Evolutionary conservation across 2,888 invertebrate genomes (phyloP).

Genomic region (Trissolcus brochymenae): DNA sequence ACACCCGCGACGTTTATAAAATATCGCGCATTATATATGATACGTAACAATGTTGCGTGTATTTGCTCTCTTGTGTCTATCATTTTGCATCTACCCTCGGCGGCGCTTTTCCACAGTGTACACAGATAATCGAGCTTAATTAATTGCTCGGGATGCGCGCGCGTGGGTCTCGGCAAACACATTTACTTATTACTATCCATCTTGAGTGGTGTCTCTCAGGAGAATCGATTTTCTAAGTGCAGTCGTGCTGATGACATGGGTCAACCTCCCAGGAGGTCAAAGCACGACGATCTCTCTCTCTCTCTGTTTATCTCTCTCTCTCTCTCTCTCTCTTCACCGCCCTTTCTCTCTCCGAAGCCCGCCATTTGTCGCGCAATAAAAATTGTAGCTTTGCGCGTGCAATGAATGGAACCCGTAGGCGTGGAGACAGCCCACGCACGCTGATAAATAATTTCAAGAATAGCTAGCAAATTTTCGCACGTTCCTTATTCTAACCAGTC

Average conservation of each 20-base stretch:
- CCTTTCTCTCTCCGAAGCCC: constrained; percentile 16
- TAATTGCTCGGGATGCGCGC: constrained; percentile 71
- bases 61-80: constrained; percentile 63
- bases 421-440: constrained; percentile 2
- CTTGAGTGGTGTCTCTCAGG: constrained; percentile 68
- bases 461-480: constrained; percentile 1
- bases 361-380: constrained; percentile 33
- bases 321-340: neutral
- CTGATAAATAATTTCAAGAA: neutral
- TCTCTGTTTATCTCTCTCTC: neutral
- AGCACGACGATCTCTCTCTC: constrained; percentile 13
- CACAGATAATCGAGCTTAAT: constrained; percentile 75
- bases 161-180: constrained; percentile 70
- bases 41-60: constrained; percentile 59
- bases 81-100: constrained; percentile 63
- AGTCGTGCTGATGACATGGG: constrained; percentile 62
- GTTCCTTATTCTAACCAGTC: neutral
- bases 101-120: constrained; percentile 67
- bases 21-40: constrained; percentile 50
- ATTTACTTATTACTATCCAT: constrained; percentile 74
- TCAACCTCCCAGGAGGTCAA: constrained; percentile 49
- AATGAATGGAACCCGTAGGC: constrained; percentile 21
- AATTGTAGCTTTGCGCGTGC: constrained; percentile 24
- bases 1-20: constrained; percentile 30
- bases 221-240: constrained; percentile 71